Conservation (phyloP, 2,113 vertebrate species). For the Lamprologus tigripictilis region DNA sequence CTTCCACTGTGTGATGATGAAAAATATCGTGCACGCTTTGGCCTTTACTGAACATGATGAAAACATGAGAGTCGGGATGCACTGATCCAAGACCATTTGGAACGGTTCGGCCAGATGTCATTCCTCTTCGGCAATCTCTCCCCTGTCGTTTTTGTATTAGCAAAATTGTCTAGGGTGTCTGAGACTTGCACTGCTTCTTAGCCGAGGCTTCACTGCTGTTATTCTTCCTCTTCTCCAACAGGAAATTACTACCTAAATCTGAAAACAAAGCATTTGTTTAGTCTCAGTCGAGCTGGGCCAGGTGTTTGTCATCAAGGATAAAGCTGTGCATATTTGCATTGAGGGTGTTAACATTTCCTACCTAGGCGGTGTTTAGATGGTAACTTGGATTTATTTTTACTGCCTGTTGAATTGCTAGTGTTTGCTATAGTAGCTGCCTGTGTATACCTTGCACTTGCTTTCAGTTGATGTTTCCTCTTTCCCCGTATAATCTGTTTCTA, state of each 20-base stretch:
- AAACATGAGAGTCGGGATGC: not conserved
- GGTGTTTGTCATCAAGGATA: slow-evolving; percentile 35
- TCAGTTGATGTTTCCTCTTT: not conserved
- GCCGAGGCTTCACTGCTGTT: slow-evolving; percentile 2
- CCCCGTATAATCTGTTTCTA: not conserved
- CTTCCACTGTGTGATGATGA: not conserved
- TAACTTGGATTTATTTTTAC: slow-evolving; percentile 26
- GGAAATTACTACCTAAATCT: slow-evolving; percentile 46
- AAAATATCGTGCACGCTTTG: slow-evolving; percentile 15
- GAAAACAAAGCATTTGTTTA: slow-evolving; percentile 38
- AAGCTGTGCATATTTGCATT: slow-evolving; percentile 17
- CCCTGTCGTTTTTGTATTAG: not conserved
- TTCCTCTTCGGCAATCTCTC: not conserved
- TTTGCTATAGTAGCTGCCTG: not conserved
- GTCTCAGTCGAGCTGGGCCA: not conserved
- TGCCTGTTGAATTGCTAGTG: not conserved
- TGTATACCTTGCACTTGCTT: not conserved
- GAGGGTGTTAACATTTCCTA: slow-evolving; percentile 18
- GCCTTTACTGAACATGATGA: not conserved
- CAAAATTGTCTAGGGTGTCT: not conserved
- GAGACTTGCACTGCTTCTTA: not conserved
- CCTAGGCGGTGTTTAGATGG: not conserved
- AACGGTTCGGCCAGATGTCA: slow-evolving; percentile 21
- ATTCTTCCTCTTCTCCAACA: slow-evolving; percentile 32
- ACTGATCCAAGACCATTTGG: slow-evolving; percentile 12